Conservation (phyloP, 2,797 vertebrate species). For the Danionella dracula region DNA sequence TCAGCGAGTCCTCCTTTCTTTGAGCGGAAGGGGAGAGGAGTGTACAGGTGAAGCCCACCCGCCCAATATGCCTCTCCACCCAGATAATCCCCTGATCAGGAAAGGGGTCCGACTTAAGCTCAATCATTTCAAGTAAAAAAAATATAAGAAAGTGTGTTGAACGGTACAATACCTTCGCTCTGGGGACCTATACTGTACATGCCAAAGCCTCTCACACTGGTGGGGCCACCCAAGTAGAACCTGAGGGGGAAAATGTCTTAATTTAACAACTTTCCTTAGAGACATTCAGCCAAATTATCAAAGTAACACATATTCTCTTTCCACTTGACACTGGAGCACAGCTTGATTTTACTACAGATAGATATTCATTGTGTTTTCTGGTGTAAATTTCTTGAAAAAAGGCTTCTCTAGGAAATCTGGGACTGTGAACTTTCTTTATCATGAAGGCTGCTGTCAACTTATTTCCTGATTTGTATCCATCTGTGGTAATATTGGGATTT, state of each 20-base stretch:
- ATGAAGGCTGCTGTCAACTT: no score
- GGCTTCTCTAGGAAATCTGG: no score
- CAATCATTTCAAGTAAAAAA: not conserved
- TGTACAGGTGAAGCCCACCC: constrained; percentile 78
- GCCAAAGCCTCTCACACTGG: constrained; percentile 91
- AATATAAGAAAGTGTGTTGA: not conserved
- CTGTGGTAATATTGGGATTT: no score
- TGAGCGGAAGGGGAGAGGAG: constrained; percentile 79
- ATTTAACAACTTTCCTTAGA: no score
- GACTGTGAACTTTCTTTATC: no score
- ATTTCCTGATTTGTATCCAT: no score
- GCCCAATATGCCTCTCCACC: constrained; percentile 86
- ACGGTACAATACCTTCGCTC: constrained; percentile 78
- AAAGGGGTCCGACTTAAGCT: not conserved
- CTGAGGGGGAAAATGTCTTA: constrained; percentile 65
- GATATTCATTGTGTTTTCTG: no score
- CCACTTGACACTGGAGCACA: no score
- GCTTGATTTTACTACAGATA: no score
- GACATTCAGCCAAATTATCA: no score
- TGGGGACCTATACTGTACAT: constrained; percentile 98
- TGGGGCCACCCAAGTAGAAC: constrained; percentile 94
- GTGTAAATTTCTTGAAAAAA: no score
- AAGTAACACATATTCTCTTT: no score
- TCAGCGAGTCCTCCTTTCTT: constrained; percentile 80
- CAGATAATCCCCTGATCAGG: constrained; percentile 76